Evolutionary conservation across 1,140 invertebrate species (phyloP), one percentile per base, ranked within the genome.

Genomic region (Euura lappo): DNA sequence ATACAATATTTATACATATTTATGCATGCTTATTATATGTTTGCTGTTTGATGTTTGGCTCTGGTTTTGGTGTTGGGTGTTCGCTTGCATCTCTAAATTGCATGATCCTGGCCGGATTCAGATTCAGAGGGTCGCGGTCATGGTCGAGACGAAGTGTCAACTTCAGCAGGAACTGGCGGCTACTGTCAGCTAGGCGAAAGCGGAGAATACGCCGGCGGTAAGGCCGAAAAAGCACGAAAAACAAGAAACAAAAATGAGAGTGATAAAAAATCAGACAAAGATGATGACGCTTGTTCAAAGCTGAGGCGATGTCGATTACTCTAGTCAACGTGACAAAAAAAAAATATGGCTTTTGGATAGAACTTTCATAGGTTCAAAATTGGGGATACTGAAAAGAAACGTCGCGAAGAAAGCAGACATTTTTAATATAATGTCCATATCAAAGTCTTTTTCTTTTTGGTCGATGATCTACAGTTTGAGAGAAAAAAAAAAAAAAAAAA

Each of bases 191-290:
- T 75, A 11, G 70, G 44, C 60, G 68, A 74, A 45, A 28, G 44
- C 66, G 13, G 69, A 74, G 81, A 84, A 69, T 69, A 69, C n/a
- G 79, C 85, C 78, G 84, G 86, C 76, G 85, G 85, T 87, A 87
- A 87, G 86, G 75, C 51, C 51, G 51, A 8, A 60, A 60, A 60
- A n/a, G 2, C 51, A 60, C 51, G 8, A n/a, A 60, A 60, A 60
- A 60, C 51, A 3, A 60, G 76, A 74, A 71, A 45, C 45, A 4
- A 73, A 79, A 74, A 75, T 65, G 44, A 68, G 44, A 71, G 43
- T 3, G 10, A 8, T 46, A 78, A 77, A 71, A 42, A 72, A 64
- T 71, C 72, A n/a, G 66, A 75, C 71, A 79, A 79, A 65, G 74
- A 84, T 68, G 65, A 79, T 51, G 77, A 83, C 42, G 73, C 73